Percentiles rank a stretch among this genome's conserved stretches.
Conservation (phyloP, 2,113 vertebrate species). For the Chinchilla lanigera region DNA sequence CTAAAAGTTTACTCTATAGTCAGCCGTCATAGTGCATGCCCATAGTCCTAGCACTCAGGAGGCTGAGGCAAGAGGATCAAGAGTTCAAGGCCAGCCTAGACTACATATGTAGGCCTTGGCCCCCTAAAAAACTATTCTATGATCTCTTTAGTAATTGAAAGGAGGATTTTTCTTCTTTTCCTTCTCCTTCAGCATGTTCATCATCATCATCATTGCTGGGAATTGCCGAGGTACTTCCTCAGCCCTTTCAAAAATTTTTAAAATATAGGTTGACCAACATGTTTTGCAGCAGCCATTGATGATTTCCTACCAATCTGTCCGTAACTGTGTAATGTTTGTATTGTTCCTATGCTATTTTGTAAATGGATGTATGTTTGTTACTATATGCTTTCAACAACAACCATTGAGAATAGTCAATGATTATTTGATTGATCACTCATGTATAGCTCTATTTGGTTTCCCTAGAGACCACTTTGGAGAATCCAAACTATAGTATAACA, state of each 20-base stretch:
- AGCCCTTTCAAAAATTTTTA: neutral
- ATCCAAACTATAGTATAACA: too few relatives aligned
- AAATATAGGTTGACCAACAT: neutral
- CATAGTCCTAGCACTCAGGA: neutral
- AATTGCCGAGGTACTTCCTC: neutral
- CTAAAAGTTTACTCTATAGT: neutral
- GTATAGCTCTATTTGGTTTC: too few relatives aligned
- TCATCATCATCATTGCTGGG: neutral
- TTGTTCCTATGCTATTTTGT: too few relatives aligned
- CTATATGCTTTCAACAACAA: too few relatives aligned
- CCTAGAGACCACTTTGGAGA: too few relatives aligned
- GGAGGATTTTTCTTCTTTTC: neutral
- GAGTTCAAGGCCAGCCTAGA: neutral
- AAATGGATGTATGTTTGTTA: too few relatives aligned
- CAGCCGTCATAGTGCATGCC: neutral
- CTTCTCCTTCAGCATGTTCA: neutral
- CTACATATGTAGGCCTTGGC: neutral
- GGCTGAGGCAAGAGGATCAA: neutral
- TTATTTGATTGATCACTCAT: too few relatives aligned
- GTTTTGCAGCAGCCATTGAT: too few relatives aligned
- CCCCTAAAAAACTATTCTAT: neutral
- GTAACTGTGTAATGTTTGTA: too few relatives aligned
- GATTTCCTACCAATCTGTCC: too few relatives aligned
- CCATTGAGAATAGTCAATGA: too few relatives aligned
- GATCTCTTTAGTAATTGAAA: neutral